A percentile compares a stretch with the other conserved stretches of the same genome.
Conservation (phyloP, 2,113 vertebrate genomes). For the Lycaon pictus region DNA sequence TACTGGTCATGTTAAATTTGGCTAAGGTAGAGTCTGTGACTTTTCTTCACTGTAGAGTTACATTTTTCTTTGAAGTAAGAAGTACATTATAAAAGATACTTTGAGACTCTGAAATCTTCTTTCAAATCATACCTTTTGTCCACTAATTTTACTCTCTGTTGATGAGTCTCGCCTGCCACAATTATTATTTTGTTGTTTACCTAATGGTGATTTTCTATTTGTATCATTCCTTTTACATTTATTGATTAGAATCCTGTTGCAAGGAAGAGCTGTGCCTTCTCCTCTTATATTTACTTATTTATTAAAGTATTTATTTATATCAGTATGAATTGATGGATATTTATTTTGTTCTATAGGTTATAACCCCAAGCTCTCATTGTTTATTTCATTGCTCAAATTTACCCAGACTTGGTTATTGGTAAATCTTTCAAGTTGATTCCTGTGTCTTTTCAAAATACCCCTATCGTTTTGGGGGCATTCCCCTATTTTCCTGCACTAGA, state of each 20-base stretch:
- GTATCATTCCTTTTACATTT: not conserved
- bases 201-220: conserved; percentile 23
- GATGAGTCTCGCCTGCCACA: not conserved
- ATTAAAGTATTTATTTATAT: conserved; percentile 16
- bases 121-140: not conserved
- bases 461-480: not conserved
- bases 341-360: conserved; percentile 20
- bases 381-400: not conserved
- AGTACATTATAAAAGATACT: not conserved
- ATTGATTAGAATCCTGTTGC: not conserved
- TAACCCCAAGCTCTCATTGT: not conserved
- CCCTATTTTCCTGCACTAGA: not conserved
- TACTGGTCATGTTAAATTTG: not conserved
- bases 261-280: not conserved
- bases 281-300: not conserved
- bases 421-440: not conserved
- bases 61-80: not conserved
- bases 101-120: not conserved
- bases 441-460: not conserved
- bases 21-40: not conserved
- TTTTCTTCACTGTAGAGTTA: not conserved
- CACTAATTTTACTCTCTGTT: not conserved
- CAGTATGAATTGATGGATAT: not conserved
- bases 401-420: not conserved
- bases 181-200: not conserved